phyloP scores from a whole-genome alignment of 1,140 invertebrate species.

The Anthonomus grandis region DNA sequence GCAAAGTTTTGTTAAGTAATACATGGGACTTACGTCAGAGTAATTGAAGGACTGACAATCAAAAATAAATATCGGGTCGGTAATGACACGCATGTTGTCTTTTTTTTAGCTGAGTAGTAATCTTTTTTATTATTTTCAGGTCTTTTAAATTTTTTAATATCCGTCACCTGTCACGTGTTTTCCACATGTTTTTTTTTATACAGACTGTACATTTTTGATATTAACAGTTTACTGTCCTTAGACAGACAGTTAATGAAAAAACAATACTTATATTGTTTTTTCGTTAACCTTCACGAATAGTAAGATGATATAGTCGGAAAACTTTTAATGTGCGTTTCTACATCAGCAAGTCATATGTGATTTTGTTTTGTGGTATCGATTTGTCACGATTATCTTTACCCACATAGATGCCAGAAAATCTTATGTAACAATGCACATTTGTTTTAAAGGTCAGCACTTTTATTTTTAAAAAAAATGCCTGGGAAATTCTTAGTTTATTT shows the following conservation, averaged over 20 bases:
- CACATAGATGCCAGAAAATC: neutral
- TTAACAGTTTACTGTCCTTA: no score
- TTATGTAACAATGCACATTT: conserved; percentile 1
- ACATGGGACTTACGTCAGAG: neutral
- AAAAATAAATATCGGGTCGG: neutral
- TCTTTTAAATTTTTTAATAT: neutral
- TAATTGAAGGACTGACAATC: neutral
- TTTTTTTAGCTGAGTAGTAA: conserved; percentile 3
- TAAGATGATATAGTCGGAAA: no score
- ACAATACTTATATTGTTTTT: neutral
- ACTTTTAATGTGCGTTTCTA: conserved; percentile 5
- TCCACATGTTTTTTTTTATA: conserved; percentile 1
- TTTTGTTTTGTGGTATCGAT: conserved; percentile 9
- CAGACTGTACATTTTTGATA: neutral
- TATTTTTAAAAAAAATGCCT: conserved; percentile 14
- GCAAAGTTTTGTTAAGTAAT: neutral
- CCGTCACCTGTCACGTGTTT: neutral
- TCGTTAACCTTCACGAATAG: neutral
- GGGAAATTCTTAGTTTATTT: conserved; percentile 13
- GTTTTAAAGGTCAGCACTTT: neutral
- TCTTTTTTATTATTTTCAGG: neutral
- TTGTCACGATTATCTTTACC: conserved; percentile 12
- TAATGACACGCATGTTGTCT: neutral
- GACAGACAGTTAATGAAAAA: no score
- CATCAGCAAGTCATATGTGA: conserved; percentile 3